phyloP scores from a whole-genome alignment of 2,797 vertebrate genomes.

The Callimico goeldii region DNA sequence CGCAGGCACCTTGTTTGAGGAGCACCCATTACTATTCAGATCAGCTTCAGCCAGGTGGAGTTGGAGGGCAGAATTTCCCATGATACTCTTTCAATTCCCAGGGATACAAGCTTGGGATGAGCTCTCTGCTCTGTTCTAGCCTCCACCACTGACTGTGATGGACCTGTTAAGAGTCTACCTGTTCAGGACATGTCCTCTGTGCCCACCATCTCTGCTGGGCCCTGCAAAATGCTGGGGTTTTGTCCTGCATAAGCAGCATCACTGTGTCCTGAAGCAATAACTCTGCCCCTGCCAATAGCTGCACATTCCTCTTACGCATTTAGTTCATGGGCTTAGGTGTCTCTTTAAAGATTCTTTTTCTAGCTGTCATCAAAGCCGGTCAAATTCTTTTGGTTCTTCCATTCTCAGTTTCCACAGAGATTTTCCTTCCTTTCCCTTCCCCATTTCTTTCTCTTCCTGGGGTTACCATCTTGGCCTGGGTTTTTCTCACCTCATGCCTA shows the following conservation, averaged over 20 bases:
- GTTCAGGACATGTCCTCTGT: neutral
- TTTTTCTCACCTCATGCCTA: neutral
- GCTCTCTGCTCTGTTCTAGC: neutral
- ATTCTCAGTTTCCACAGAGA: neutral
- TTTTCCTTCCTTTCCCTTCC: neutral
- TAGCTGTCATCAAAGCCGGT: neutral
- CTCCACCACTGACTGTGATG: neutral
- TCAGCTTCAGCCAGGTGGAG: neutral
- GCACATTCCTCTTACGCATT: neutral
- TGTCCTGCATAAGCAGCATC: neutral
- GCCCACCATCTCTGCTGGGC: neutral
- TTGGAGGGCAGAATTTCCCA: neutral
- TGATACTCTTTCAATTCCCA: neutral
- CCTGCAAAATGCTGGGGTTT: neutral
- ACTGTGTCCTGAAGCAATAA: rapidly evolving
- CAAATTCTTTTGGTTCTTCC: neutral
- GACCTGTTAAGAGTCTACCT: neutral
- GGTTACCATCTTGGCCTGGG: neutral
- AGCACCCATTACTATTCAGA: neutral
- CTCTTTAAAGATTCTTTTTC: neutral
- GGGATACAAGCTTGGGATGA: neutral
- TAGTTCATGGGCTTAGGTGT: neutral
- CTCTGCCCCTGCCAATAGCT: neutral
- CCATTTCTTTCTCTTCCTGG: neutral
- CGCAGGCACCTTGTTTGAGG: neutral